These are phyloP conservation scores for Habropoda laboriosa DNA, from an alignment of 1,140 invertebrate species.

Conservation along the genomic window DNA sequence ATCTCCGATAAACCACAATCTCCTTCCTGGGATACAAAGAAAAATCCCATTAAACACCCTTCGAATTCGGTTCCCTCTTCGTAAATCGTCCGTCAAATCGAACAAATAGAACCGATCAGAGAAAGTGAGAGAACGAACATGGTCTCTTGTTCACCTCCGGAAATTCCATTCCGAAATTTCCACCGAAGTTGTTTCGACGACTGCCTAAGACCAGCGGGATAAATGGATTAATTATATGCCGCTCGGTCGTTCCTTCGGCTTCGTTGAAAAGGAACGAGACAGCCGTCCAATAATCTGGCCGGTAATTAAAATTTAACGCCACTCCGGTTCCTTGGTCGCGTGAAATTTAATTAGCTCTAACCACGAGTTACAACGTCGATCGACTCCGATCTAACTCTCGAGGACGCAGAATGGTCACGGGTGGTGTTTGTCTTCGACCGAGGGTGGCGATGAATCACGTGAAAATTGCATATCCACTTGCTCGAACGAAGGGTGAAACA, in stretches of 20 bases:
- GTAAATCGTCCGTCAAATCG: background rate
- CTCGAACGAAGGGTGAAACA: conserved; percentile 35
- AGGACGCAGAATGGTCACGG: background rate
- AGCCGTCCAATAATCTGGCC: background rate
- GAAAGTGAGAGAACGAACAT: no score
- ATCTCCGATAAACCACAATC: no score
- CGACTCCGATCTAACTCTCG: background rate
- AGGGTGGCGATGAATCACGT: conserved; percentile 65
- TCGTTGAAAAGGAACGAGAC: background rate
- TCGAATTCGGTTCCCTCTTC: no score
- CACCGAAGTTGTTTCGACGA: background rate
- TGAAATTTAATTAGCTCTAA: conserved; percentile 20
- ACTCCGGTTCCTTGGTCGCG: background rate
- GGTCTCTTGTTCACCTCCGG: no score
- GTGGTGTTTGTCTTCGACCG: conserved; percentile 13
- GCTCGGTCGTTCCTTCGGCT: background rate
- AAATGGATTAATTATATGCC: conserved; percentile 31
- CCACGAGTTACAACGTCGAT: background rate
- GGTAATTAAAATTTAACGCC: conserved; percentile 25
- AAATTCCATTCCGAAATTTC: background rate
- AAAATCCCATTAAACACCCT: no score
- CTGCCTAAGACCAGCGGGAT: background rate
- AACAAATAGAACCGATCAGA: no score
- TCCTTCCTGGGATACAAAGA: no score
- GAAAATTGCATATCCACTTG: conserved; percentile 66